Conservation (phyloP, 2,888 invertebrate genomes). For the Julus scandinavius region DNA sequence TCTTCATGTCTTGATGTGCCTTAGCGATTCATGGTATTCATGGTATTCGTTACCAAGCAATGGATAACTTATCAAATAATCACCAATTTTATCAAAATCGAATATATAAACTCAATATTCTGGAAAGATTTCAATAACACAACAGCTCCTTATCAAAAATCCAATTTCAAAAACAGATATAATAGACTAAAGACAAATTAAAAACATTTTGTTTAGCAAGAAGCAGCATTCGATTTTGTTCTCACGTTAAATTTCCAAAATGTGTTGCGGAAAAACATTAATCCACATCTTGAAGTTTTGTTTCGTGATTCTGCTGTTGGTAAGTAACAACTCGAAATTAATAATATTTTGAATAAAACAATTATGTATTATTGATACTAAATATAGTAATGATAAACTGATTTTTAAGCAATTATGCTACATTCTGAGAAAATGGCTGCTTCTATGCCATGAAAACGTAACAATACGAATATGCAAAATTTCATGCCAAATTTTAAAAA, state of each 20-base stretch:
- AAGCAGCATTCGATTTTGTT: background rate
- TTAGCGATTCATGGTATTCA: background rate
- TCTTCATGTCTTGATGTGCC: too few species aligned
- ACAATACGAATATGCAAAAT: too few species aligned
- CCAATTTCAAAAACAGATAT: background rate
- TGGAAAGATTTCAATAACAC: background rate
- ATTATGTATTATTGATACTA: too few species aligned
- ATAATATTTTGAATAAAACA: too few species aligned
- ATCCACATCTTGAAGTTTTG: conserved; percentile 22
- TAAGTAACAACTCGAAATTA: background rate
- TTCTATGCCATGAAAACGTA: too few species aligned
- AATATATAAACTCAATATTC: background rate
- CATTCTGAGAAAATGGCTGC: too few species aligned
- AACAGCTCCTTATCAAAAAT: background rate
- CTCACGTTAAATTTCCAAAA: background rate
- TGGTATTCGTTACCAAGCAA: background rate
- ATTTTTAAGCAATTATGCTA: too few species aligned
- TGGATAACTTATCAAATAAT: background rate
- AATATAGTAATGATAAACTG: too few species aligned
- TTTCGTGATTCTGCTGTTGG: background rate
- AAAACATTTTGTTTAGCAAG: background rate
- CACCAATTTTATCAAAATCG: conserved; percentile 18
- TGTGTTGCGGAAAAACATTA: conserved; percentile 35
- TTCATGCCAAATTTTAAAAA: background rate
- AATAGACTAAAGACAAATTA: background rate